Conservation (phyloP, 2,888 invertebrate genomes). For the Gastrophysa polygoni region DNA sequence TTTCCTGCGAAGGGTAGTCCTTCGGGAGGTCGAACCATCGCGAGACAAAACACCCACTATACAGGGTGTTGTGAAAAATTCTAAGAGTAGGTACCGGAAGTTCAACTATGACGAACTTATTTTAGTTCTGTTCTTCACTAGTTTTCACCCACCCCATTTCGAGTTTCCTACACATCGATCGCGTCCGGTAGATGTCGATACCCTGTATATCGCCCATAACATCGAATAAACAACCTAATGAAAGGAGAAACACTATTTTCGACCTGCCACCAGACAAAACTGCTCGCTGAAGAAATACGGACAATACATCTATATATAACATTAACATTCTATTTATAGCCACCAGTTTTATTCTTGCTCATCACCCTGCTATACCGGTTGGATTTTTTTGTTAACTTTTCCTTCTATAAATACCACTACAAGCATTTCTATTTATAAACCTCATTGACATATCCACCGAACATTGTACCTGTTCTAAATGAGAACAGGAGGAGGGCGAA, state of each 20-base stretch:
- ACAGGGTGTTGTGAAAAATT: no score
- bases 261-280: constrained; percentile 24
- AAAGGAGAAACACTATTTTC: neutral
- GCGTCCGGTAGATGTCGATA: no score
- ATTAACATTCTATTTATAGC: constrained; percentile 32
- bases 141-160: no score
- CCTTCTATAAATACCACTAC: constrained; percentile 47
- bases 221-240: no score
- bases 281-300: constrained; percentile 25
- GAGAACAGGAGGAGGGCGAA: neutral
- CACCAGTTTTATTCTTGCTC: constrained; percentile 3
- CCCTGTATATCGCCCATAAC: no score
- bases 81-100: no score
- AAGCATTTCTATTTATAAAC: constrained; percentile 48
- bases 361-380: constrained; percentile 47
- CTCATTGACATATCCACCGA: constrained; percentile 44
- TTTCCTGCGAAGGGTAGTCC: no score
- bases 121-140: no score
- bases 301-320: constrained; percentile 24
- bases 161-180: no score
- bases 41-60: no score
- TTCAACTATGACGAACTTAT: no score
- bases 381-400: constrained; percentile 43
- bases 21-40: no score
- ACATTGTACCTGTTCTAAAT: constrained; percentile 4